Percentiles rank a stretch among this genome's conserved stretches.
These are phyloP conservation scores for Danio kyathit DNA, from an alignment of 2,797 vertebrate species.

Conservation along the genomic window DNA sequence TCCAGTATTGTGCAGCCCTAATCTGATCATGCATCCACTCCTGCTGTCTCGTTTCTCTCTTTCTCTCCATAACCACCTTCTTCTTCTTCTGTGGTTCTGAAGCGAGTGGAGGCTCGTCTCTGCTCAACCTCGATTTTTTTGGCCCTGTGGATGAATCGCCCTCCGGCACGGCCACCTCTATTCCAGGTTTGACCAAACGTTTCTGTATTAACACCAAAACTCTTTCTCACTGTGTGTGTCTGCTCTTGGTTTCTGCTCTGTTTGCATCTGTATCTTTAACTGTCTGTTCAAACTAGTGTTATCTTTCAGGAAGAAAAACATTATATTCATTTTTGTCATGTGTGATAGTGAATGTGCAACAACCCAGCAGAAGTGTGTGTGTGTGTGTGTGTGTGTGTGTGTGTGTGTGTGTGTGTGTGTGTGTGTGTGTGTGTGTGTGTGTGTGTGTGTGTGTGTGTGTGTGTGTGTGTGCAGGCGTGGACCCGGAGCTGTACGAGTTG, in stretches of 20 bases:
- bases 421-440: slow-evolving; percentile 4
- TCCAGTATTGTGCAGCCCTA: neutral
- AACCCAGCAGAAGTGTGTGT: no score
- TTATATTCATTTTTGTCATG: no score
- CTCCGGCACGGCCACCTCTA: slow-evolving; percentile 88
- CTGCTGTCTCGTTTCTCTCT: slow-evolving; percentile 80
- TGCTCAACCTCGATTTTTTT: slow-evolving; percentile 99
- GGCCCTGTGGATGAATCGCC: slow-evolving; percentile 98
- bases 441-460: slow-evolving; percentile 1
- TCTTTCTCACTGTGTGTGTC: slow-evolving; percentile 64
- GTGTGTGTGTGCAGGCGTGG: slow-evolving; percentile 84
- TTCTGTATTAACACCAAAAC: neutral
- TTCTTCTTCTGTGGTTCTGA: slow-evolving; percentile 63
- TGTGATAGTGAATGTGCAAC: no score
- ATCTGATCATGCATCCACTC: slow-evolving; percentile 66
- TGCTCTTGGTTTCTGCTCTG: neutral
- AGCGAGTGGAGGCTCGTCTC: slow-evolving; percentile 98
- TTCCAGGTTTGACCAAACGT: slow-evolving; percentile 92
- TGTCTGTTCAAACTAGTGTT: neutral
- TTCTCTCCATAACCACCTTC: slow-evolving; percentile 22
- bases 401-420: slow-evolving; percentile 15
- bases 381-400: slow-evolving; percentile 30
- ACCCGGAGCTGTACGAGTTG: slow-evolving; percentile 95
- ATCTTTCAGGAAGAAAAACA: no score
- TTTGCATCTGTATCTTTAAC: slow-evolving; percentile 14